Base-by-base conservation (phyloP, 2,888 invertebrate genomes). In the Torymus tubicola region DNA sequence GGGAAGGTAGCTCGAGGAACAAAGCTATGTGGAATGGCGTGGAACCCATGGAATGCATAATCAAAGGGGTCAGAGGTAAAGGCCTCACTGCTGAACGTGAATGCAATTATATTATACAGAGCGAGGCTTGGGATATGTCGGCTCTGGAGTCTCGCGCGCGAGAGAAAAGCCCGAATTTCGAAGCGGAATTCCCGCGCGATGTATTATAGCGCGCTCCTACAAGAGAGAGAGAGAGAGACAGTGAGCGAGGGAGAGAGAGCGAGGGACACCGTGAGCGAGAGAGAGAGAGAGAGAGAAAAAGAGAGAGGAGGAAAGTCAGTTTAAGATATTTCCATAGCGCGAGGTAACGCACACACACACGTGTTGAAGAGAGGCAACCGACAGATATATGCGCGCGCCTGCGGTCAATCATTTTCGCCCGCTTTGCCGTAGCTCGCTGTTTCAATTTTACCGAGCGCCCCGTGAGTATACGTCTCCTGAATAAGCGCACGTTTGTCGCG, bases 11-110 rank as follows among this genome's bases (percentile, higher is more conserved):
- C 10, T 11, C 10, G 2, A 8, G 58, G 21, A 69, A 71, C 71
- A 78, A 78, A 71, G 71, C 77, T 60, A 58, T 18, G 61, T 13
- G 31, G 60, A 67, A 81, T 80, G 72, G 77, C 75, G 42, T 4
- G 70, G 69, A 76, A 76, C 74, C 78, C 71, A 73, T 67, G 77
- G 83, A 81, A 84, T 85, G 83, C 83, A 82, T 84, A 83, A 82
- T 76, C 78, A 61, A 78, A 74, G 81, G 80, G 84, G 83, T 85
- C 84, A 84, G 72, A 83, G 77, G 75, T 80, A 81, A 78, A 81
- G 81, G 75, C 79, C 67, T 63, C 60, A 24, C 13, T 24, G 42
- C 31, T 68, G 18, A 76, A 75, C 60, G 65, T 58, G 74, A 74
- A 74, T 65, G 71, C 65, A 78, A 70, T 78, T 71, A 70, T 71